Evolutionary conservation across 2,113 vertebrate genomes (phyloP), one percentile per base, ranked within the genome.

Genomic region (Harpagus bidentatus): DNA sequence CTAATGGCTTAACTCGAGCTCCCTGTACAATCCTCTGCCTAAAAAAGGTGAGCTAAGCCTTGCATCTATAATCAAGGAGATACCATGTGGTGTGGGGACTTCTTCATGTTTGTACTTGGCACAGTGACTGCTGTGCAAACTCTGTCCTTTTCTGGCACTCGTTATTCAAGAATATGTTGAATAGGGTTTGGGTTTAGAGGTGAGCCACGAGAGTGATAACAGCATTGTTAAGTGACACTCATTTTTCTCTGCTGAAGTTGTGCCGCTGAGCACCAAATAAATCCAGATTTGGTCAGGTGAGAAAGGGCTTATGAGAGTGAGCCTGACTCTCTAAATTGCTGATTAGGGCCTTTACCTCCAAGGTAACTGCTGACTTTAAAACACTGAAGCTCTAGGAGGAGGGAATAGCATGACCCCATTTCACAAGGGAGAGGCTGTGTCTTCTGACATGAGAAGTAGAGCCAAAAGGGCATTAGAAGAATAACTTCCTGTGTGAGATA

Each of bases 71-170:
- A 81, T 66, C 81, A 70, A 42, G 19, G 63, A 74, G 32, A 22
- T 58, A 25, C 4, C 42, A 26, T 0, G 1, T 13, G 12, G 3
- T 32, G 11, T 73, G 58, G 2, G 1, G 13, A 31, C 20, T 29
- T 76, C 20, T 28, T 69, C 9, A 11, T 31, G 6, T 45, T 70
- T 74, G 25, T 65, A 28, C 16, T 73, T 78, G 22, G 45, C 42
- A 63, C 13, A 36, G 40, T 71, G 55, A 58, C 61, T 50, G 29
- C 56, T 65, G 14, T 74, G 67, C 14, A 48, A 81, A 80, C 13
- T 42, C 50, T 2, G 2, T 66, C 40, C 50, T 91, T 80, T 78
- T 67, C 83, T 78, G 53, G 21, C 42, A 32, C 13, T 67, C 0
- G 0, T 59, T 86, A n/a, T 53, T 95, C 28, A 70, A 90, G 26